Evolutionary conservation across 2,113 vertebrate species (phyloP).

Genomic region (Lamprotornis superbus): DNA sequence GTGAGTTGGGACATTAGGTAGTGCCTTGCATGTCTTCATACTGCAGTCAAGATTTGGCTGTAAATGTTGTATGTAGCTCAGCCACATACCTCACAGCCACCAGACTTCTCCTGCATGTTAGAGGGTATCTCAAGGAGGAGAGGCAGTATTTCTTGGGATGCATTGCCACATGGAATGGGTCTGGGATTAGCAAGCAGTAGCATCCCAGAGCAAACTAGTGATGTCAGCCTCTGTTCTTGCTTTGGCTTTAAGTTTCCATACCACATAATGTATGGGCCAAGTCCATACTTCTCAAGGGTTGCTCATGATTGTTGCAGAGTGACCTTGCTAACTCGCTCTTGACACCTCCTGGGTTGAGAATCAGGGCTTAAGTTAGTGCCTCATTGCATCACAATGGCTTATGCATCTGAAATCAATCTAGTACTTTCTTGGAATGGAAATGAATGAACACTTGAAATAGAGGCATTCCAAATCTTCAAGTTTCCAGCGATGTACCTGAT

Average conservation of each 20-base stretch:
- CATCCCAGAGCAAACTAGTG: neutral
- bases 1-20: neutral
- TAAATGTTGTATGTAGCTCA: conserved; percentile 18
- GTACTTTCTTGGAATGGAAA: conserved; percentile 26
- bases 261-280: neutral
- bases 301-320: neutral
- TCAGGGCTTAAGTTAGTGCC: conserved; percentile 11
- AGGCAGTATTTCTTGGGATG: neutral
- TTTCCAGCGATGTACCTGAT: neutral
- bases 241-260: neutral
- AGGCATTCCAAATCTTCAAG: neutral
- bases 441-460: conserved; percentile 67
- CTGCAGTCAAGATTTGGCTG: conserved; percentile 20
- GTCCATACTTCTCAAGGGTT: neutral
- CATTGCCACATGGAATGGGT: neutral
- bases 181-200: neutral
- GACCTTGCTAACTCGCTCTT: neutral
- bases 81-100: neutral
- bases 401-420: conserved; percentile 18
- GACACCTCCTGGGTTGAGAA: neutral
- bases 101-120: conserved; percentile 24
- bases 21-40: conserved; percentile 45
- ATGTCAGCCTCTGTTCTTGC: neutral
- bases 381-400: conserved; percentile 1
- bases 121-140: neutral